Base-by-base conservation (phyloP, 2,888 invertebrate genomes). In the Erebia epiphron region DNA sequence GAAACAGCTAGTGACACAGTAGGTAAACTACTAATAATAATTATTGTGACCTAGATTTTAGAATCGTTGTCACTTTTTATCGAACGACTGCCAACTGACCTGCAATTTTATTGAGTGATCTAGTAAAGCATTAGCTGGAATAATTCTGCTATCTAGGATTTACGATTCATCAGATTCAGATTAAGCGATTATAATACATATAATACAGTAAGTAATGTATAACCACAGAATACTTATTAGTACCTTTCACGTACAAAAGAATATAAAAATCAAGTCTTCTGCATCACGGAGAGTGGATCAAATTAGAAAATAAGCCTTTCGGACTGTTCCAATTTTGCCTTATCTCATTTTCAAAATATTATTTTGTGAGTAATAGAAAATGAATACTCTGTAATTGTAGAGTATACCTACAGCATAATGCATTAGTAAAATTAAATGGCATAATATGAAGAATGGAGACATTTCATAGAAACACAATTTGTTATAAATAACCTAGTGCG, bases 401-500 rank as follows among this genome's bases (percentile, higher is more conserved):
- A 35, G 35, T 35, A 35, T 0, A 1, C 35, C 35, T 35, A 35
- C 7, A 35, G 7, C 7, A 7, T 7, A 35, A 35, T 35, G 35
- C 5, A 35, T 35, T 35, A 35, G 35, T 35, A 35, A 7, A 35
- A 7, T 35, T 35, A 7, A 35, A 35, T 35, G 35, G 7, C 0
- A 35, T 35, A 26, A 26, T 26, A 35, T 5, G 35, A 35, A 35
- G 35, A 35, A 35, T 50, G n/a, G 7, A 8, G n/a, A 8, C 8
- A 50, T 4, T 50, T 50, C n/a, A 50, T 54, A 54, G 18, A 18
- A 11, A 16, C 54, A 11, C 14, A 21, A 9, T 52, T 21, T 16
- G 63, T 66, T 57, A 67, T 67, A 26, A 65, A 58, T 67, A 67
- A 58, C 57, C 46, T 21, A 67, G 26, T 67, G 58, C 10, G 57